Evolutionary conservation across 2,113 vertebrate species (phyloP), one percentile per base, ranked within the genome.

Genomic region (Oreochromis tanganicae): DNA sequence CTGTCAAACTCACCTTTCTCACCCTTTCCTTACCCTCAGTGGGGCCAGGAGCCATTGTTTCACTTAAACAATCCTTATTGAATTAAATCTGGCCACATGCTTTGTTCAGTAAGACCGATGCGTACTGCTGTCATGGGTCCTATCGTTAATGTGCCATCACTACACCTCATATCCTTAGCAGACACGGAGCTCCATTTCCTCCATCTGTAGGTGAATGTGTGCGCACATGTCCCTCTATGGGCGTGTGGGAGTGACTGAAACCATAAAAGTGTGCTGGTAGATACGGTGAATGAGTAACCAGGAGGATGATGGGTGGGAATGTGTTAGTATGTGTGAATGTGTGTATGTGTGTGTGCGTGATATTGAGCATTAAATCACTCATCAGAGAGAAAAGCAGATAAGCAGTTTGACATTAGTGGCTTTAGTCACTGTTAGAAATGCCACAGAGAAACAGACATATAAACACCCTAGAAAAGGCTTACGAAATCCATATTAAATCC

Each of bases 101-200:
- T 93, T 94, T 94, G 93, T 95, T 94, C 86, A 86, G 89, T 85
- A 86, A 82, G 88, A 87, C 91, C 83, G 88, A 92, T 91, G 91
- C 87, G 81, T 95, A 92, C 87, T 86, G 95, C 91, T 96, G 92
- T 97, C 95, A 94, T 91, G 95, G 94, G 95, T 87, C 92, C 86
- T 55, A 85, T 94, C 94, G 86, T 97, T 95, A 97, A 97, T 97
- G 96, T 97, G 96, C 95, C 96, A 97, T 96, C 96, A 87, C 95
- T 85, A 85, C 89, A 91, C 84, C 94, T 96, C 94, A 96, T 94
- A 96, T 97, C 97, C 97, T 96, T 79, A 82, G 91, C 95, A 96
- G 96, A 96, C 95, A 95, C 91, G 57, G 91, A 93, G 91, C 92
- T 88, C 88, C 88, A 89, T 94, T 97, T 97, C 96, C 96, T 96